These are phyloP conservation scores for Agrochola circellaris DNA, from an alignment of 2,888 invertebrate genomes.

Conservation along the genomic window DNA sequence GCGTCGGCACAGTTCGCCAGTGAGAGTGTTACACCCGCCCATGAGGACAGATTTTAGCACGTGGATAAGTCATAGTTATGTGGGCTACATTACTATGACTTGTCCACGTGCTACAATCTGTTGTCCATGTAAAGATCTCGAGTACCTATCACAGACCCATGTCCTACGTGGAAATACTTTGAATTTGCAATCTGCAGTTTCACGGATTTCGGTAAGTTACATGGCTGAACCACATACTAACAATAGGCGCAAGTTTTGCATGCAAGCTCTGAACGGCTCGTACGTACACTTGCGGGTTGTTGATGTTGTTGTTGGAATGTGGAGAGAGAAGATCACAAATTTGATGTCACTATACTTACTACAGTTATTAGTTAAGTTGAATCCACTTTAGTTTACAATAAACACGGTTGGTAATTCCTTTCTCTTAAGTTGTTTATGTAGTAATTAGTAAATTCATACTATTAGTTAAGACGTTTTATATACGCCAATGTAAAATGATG, in stretches of 20 bases:
- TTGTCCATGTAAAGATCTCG: not conserved
- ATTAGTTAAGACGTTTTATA: too few species aligned
- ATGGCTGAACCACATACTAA: not conserved
- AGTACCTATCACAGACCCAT: not conserved
- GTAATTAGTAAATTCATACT: not conserved
- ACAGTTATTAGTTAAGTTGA: too few species aligned
- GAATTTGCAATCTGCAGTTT: not conserved
- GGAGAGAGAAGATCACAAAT: too few species aligned
- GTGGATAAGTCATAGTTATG: too few species aligned
- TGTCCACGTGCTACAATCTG: not conserved
- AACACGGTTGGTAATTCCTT: not conserved
- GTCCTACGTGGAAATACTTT: not conserved
- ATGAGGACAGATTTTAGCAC: too few species aligned
- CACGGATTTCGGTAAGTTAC: not conserved
- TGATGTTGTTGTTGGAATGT: not conserved
- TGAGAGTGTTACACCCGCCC: not conserved
- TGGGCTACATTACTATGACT: not conserved
- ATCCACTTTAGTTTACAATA: not conserved
- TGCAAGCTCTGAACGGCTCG: not conserved
- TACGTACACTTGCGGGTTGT: not conserved
- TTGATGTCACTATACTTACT: not conserved
- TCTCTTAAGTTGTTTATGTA: not conserved
- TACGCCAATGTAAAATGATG: too few species aligned
- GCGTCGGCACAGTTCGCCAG: not conserved
- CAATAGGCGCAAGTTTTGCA: not conserved